Base-by-base conservation (phyloP, 1,140 invertebrate genomes). In the Listronotus oregonensis region DNA sequence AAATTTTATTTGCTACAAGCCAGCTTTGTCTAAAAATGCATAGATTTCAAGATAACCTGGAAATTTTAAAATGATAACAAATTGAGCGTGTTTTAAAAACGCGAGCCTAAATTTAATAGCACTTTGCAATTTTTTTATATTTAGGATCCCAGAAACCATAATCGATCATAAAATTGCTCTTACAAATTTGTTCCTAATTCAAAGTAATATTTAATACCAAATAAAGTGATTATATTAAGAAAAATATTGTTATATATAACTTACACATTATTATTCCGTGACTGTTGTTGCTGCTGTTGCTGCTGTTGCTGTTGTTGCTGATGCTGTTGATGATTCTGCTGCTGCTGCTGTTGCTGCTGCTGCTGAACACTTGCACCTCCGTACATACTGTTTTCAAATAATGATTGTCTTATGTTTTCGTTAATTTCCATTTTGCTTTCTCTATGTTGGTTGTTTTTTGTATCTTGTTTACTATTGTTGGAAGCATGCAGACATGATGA, bases 311-410 rank as follows among this genome's bases (percentile, higher is more conserved):
- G 80, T 65, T 79, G 81, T 11, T 64, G 61, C 10, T 58, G 66
- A 31, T 69, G 81, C 76, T 70, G 80, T 70, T 78, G 82, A 77
- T 80, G 81, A n/a, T 79, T 78, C 77, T 80, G 54, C 5, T 40
- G 10, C 3, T 52, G 47, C 3, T 27, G 8, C 79, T 69, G 80
- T 80, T 6, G 75, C 37, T 60, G 69, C 34, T 44, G 57, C 12
- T 34, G 51, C 12, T 54, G 51, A 2, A 54, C 34, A 54, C 11
- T 54, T 10, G 59, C 75, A 46, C 62, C 52, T 18, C 39, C 62
- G 74, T 77, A 85, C 74, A 71, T 84, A 78, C 67, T 81, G 52
- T 61, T 77, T 69, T 79, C 76, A 74, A 79, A 84, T 76, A 79
- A 67, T 70, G 74, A 83, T 79, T 82, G 84, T 78, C 77, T 79